These are phyloP conservation scores for Athene noctua DNA, from an alignment of 2,113 vertebrate genomes.

Conservation along the genomic window DNA sequence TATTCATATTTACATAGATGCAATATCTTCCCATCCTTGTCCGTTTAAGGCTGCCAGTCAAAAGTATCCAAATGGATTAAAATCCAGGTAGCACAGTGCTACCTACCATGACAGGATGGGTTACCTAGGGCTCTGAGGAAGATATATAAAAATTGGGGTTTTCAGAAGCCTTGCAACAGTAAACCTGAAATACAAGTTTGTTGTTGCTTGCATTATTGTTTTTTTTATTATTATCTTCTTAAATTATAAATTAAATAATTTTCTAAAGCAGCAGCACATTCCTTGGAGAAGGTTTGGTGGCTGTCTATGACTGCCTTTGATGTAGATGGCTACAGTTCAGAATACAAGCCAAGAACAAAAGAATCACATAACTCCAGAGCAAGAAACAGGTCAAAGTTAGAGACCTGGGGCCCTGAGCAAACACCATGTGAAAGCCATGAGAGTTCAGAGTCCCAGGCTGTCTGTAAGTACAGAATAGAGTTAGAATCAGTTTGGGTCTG, in stretches of 20 bases:
- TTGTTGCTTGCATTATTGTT: background rate
- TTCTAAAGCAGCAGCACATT: background rate
- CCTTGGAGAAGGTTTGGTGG: background rate
- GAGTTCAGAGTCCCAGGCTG: background rate
- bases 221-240: background rate
- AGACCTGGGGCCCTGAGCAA: background rate
- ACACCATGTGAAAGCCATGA: background rate
- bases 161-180: background rate
- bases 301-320: background rate
- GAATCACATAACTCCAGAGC: background rate
- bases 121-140: background rate
- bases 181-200: background rate
- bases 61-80: background rate
- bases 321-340: background rate
- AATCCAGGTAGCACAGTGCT: background rate
- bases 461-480: accelerated
- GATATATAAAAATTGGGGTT: background rate
- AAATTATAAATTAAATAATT: background rate
- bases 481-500: background rate
- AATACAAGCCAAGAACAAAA: background rate
- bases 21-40: background rate
- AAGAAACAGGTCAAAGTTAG: background rate
- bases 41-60: background rate
- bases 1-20: background rate
- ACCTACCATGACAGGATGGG: background rate